These are phyloP conservation scores for Drosophila limbata DNA, from an alignment of 2,888 invertebrate species.

Conservation along the genomic window DNA sequence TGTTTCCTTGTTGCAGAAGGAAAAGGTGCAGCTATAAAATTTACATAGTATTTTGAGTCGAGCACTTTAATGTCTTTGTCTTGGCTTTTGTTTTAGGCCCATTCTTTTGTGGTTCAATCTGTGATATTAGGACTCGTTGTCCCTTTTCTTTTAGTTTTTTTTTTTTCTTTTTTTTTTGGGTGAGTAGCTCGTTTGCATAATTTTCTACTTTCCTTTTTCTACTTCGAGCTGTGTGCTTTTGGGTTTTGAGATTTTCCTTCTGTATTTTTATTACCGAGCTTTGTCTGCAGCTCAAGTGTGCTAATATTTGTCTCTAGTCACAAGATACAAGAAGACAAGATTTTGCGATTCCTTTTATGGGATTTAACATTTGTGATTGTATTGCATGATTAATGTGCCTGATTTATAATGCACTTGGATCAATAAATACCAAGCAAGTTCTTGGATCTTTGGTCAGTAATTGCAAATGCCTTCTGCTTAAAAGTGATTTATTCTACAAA, in stretches of 20 bases:
- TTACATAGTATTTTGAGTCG: constrained; percentile 65
- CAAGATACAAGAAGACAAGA: constrained; percentile 26
- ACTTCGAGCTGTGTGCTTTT: constrained; percentile 27
- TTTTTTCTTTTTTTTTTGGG: background rate
- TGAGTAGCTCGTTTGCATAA: constrained; percentile 68
- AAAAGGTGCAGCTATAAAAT: constrained; percentile 60
- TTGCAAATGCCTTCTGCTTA: constrained; percentile 26
- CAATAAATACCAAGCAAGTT: constrained; percentile 40
- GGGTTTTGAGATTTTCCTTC: constrained; percentile 29
- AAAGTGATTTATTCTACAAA: constrained; percentile 50
- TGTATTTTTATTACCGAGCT: constrained; percentile 35
- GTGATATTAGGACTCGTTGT: constrained; percentile 36
- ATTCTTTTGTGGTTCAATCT: constrained; percentile 47
- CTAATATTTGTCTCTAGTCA: constrained; percentile 58
- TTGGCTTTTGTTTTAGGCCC: constrained; percentile 56
- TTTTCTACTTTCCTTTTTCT: constrained; percentile 60
- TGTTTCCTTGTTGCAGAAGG: background rate
- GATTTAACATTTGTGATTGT: constrained; percentile 42
- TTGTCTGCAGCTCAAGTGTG: constrained; percentile 56
- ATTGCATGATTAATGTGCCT: constrained; percentile 63
- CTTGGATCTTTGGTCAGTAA: constrained; percentile 14
- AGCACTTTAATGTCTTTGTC: constrained; percentile 60
- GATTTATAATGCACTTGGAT: constrained; percentile 54
- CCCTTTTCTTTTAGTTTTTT: constrained; percentile 24
- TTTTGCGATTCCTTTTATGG: constrained; percentile 37